Evolutionary conservation across 2,797 vertebrate species (phyloP).

Genomic region (Falco cherrug): DNA sequence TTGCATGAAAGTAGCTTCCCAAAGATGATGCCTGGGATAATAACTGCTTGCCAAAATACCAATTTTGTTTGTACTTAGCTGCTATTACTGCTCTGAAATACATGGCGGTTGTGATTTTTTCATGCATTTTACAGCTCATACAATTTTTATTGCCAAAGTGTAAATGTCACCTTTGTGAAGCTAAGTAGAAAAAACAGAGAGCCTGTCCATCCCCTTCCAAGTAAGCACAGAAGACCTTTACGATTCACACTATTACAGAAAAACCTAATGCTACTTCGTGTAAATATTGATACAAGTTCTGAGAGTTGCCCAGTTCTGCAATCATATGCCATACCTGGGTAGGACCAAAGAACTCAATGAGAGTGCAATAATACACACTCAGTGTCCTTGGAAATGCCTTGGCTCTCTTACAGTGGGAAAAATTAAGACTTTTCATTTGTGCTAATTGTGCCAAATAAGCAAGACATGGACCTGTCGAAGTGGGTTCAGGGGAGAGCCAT

Average conservation of each 20-base stretch:
- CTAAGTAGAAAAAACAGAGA: not conserved
- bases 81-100: not conserved
- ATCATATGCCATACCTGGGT: not conserved
- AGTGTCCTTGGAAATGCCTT: not conserved
- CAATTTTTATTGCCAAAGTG: not conserved
- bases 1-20: rapidly evolving
- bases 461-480: not conserved
- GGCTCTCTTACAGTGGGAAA: not conserved
- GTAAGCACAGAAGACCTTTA: slow-evolving; percentile 3
- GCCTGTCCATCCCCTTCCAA: not conserved
- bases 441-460: not conserved
- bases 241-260: not conserved
- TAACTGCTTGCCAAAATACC: not conserved
- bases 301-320: not conserved
- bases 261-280: not conserved
- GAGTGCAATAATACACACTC: too few relatives aligned
- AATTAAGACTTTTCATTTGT: not conserved
- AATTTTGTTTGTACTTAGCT: not conserved
- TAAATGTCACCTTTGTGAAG: slow-evolving; percentile 17
- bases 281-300: not conserved
- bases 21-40: not conserved
- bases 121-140: rapidly evolving
- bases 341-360: not conserved
- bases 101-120: not conserved
- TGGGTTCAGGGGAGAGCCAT: not conserved